Conservation (phyloP, 2,888 invertebrate genomes). For the Eupeodes latifasciatus region DNA sequence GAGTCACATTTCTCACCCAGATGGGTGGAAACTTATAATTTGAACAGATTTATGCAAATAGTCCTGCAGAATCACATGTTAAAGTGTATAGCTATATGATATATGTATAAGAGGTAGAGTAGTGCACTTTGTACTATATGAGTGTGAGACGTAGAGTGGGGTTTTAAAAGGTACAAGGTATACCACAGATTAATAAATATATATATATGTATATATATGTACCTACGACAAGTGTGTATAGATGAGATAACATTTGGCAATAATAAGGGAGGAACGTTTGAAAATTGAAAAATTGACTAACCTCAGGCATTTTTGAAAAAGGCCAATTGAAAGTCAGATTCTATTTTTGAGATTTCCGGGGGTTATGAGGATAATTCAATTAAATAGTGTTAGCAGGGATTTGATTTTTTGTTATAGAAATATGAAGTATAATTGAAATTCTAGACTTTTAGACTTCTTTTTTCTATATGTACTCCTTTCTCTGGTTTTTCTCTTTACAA, state of each 20-base stretch:
- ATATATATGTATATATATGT: no score
- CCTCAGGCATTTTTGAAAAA: slow-evolving; percentile 57
- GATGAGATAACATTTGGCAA: slow-evolving; percentile 71
- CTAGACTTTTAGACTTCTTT: neutral
- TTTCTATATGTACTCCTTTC: no score
- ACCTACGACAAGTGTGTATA: slow-evolving; percentile 29
- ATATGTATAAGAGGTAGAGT: neutral
- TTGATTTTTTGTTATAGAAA: neutral
- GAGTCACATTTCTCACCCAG: slow-evolving; percentile 46
- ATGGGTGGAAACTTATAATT: slow-evolving; percentile 75
- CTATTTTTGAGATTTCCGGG: neutral
- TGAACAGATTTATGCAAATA: slow-evolving; percentile 76
- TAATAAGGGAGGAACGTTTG: slow-evolving; percentile 62
- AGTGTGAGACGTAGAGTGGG: neutral
- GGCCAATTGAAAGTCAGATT: slow-evolving; percentile 51
- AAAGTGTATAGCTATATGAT: neutral
- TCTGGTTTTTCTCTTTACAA: no score
- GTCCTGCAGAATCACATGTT: slow-evolving; percentile 46
- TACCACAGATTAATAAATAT: no score
- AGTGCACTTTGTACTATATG: slow-evolving; percentile 53
- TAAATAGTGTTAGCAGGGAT: neutral
- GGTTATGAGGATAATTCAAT: slow-evolving; percentile 38
- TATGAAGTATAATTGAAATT: slow-evolving; percentile 1
- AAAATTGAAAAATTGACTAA: slow-evolving; percentile 70
- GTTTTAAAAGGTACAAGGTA: neutral